phyloP scores from a whole-genome alignment of 2,888 invertebrate species.

The Cheilosia vernalis region DNA sequence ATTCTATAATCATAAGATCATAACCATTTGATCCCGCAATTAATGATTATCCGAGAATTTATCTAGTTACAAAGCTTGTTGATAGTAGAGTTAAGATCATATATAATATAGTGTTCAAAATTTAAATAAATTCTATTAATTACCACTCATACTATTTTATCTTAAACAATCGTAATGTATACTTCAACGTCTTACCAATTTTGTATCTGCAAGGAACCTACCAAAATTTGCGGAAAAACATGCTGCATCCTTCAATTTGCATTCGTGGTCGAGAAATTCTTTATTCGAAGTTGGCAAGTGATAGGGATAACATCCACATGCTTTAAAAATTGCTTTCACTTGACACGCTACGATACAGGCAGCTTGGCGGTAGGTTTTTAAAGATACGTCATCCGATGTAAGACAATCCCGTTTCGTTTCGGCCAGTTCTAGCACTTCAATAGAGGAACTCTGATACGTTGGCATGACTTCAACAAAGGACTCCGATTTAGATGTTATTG shows the following conservation, averaged over 20 bases:
- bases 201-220: slow-evolving; percentile 63
- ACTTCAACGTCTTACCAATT: too few relatives aligned
- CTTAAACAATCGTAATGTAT: too few relatives aligned
- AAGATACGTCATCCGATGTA: slow-evolving; percentile 80
- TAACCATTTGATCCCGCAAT: too few relatives aligned
- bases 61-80: too few relatives aligned
- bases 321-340: slow-evolving; percentile 78
- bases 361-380: slow-evolving; percentile 81
- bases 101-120: too few relatives aligned
- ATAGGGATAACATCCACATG: slow-evolving; percentile 82
- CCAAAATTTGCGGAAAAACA: slow-evolving; percentile 81
- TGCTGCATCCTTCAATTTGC: slow-evolving; percentile 80
- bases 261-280: slow-evolving; percentile 78
- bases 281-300: slow-evolving; percentile 79
- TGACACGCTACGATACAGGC: slow-evolving; percentile 81
- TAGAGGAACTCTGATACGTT: slow-evolving; percentile 80
- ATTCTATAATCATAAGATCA: too few relatives aligned
- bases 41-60: too few relatives aligned
- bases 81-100: too few relatives aligned
- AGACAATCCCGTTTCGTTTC: slow-evolving; percentile 81
- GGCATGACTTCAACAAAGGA: slow-evolving; percentile 82
- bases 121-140: too few relatives aligned
- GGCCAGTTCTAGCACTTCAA: slow-evolving; percentile 81
- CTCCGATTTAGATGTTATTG: slow-evolving; percentile 81
- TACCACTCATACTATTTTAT: too few relatives aligned